phyloP scores from a whole-genome alignment of 2,113 vertebrate species.

The Corynorhinus townsendii region DNA sequence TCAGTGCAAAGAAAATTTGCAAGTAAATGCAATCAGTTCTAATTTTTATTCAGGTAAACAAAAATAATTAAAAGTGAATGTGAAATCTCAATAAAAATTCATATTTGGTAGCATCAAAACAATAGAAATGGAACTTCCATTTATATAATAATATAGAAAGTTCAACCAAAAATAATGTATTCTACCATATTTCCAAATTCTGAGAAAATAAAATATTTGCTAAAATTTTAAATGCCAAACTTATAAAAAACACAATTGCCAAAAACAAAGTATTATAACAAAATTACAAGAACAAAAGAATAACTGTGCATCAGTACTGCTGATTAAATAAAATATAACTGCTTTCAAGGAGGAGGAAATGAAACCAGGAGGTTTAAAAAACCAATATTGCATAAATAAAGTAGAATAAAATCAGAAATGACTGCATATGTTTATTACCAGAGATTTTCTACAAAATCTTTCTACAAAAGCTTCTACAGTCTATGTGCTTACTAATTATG shows the following conservation, averaged over 20 bases:
- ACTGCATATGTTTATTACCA: neutral
- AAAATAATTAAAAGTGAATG: neutral
- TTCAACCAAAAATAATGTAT: neutral
- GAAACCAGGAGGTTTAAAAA: neutral
- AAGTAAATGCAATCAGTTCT: neutral
- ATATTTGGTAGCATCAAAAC: neutral
- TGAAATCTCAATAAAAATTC: neutral
- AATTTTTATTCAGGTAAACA: neutral
- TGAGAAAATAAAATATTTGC: neutral
- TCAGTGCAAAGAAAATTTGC: neutral
- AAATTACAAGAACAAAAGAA: neutral
- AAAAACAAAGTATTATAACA: neutral
- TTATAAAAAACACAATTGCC: conserved; percentile 5
- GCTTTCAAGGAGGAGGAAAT: conserved; percentile 30
- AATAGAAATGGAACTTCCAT: neutral
- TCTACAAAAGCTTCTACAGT: neutral
- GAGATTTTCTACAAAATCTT: neutral
- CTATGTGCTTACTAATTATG: neutral
- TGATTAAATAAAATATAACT: conserved; percentile 16
- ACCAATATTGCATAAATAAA: neutral
- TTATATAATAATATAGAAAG: neutral
- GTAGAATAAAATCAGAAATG: neutral
- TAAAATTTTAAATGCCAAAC: conserved; percentile 8
- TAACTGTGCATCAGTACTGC: neutral
- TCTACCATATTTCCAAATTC: neutral